Conservation (phyloP, 2,888 invertebrate species). For the Lepidocyrtoides sp. region DNA sequence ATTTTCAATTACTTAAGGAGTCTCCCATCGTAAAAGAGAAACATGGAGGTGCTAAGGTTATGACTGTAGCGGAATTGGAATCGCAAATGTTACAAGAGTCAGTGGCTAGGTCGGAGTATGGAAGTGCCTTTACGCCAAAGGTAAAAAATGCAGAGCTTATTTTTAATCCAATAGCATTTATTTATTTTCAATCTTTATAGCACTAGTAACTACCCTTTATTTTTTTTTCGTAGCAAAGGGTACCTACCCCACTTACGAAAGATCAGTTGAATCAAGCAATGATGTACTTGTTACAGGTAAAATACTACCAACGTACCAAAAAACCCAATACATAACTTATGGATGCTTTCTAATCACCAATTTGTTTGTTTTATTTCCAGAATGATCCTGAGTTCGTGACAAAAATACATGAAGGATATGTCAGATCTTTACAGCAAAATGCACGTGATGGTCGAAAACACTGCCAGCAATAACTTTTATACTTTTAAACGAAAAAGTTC, state of each 20-base stretch:
- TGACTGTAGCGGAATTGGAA: constrained; percentile 71
- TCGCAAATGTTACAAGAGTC: constrained; percentile 73
- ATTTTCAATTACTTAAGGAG: constrained; percentile 37
- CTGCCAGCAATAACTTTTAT: too few species aligned
- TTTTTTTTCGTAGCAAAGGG: neutral
- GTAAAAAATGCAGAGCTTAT: too few species aligned
- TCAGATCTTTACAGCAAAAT: constrained; percentile 85
- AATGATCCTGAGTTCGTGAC: constrained; percentile 87
- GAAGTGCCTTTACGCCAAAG: neutral
- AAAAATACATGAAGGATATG: constrained; percentile 87
- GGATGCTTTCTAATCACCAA: neutral
- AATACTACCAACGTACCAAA: too few species aligned
- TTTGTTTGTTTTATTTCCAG: constrained; percentile 84
- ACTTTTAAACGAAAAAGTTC: too few species aligned
- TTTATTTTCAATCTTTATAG: neutral
- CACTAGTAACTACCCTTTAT: neutral
- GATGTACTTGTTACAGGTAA: constrained; percentile 86
- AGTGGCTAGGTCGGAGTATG: constrained; percentile 77
- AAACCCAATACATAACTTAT: too few species aligned
- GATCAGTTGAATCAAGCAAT: constrained; percentile 87
- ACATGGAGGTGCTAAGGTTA: neutral
- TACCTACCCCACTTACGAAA: constrained; percentile 86
- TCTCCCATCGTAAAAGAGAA: constrained; percentile 12
- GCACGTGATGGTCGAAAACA: constrained; percentile 11
- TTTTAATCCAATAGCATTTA: too few species aligned